Evolutionary conservation across 2,113 vertebrate species (phyloP).

Genomic region (Peromyscus californicus): DNA sequence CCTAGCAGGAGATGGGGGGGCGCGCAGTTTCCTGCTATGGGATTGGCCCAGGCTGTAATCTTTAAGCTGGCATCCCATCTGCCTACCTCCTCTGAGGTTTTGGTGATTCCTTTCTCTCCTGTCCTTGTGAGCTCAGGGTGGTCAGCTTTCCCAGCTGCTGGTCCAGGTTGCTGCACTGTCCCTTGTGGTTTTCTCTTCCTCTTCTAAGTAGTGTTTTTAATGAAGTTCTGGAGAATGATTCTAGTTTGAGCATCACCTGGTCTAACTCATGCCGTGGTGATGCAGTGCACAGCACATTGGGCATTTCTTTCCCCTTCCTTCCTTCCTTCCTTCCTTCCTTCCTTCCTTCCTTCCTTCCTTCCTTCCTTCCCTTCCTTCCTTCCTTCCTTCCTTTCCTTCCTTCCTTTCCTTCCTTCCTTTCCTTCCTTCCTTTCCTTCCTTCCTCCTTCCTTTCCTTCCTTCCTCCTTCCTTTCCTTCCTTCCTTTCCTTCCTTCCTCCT

Average conservation of each 20-base stretch:
- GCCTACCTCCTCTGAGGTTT: background rate
- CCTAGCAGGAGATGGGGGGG: background rate
- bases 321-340: no score
- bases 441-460: no score
- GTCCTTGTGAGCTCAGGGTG: background rate
- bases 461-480: no score
- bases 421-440: no score
- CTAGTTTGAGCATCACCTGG: background rate
- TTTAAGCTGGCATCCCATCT: background rate
- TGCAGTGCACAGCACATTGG: background rate
- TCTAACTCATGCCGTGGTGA: background rate
- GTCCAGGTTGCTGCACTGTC: background rate
- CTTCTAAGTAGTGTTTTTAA: background rate
- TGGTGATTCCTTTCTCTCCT: background rate
- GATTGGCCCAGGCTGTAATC: background rate
- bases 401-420: no score
- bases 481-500: no score
- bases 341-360: no score
- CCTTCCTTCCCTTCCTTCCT: no score
- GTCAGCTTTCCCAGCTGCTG: background rate
- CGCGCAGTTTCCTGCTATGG: background rate
- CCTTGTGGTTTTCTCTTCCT: background rate
- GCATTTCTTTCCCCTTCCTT: no score
- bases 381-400: no score
- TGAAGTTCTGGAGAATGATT: slow-evolving; percentile 1